Evolutionary conservation across 1,140 invertebrate genomes (phyloP), one percentile per base, ranked within the genome.

Genomic region (Drosophila obscura): DNA sequence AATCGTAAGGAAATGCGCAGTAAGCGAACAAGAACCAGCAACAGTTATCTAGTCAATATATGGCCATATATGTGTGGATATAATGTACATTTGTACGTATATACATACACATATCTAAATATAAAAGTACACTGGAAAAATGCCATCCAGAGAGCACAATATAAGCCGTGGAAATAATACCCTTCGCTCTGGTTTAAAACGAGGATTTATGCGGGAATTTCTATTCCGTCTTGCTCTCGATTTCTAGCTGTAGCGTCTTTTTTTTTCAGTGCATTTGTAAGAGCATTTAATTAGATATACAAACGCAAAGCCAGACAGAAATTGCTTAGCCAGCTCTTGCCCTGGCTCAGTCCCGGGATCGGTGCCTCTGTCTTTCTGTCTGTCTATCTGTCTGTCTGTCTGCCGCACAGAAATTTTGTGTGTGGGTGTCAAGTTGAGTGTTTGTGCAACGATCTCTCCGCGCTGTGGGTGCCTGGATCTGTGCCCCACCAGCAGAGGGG

Each of bases 351-450:
- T 35, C 35, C 22, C 19, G 46, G 22, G 46, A 22, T 22, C 46
- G 11, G 46, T 19, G 35, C 1, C 11, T 13, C 35, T 13, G 35
- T 39, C 35, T 11, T 11, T 39, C 35, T 39, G 26, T 6, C 28
- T 3, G 31, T 31, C 7, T 31, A 2, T 28, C 49, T 3, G 31
- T 31, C 7, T 31, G 7, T 28, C 49, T 67, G 59, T 50, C 56
- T 71, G 71, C 58, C 59, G 26, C 59, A 51, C 56, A 51, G 50
- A 22, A 51, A 49, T 53, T 64, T 68, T 64, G 62, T 65, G 82
- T 82, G 82, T 85, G 82, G 82, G 82, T 76, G 82, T 81, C 82
- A 74, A 69, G 73, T 72, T 52, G 61, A 68, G 55, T 66, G 68
- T 31, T 39, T 39, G 19, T 60, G 63, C 69, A 73, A 55, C 64